phyloP scores from a whole-genome alignment of 1,140 invertebrate genomes.

The Drosophila mayri region DNA sequence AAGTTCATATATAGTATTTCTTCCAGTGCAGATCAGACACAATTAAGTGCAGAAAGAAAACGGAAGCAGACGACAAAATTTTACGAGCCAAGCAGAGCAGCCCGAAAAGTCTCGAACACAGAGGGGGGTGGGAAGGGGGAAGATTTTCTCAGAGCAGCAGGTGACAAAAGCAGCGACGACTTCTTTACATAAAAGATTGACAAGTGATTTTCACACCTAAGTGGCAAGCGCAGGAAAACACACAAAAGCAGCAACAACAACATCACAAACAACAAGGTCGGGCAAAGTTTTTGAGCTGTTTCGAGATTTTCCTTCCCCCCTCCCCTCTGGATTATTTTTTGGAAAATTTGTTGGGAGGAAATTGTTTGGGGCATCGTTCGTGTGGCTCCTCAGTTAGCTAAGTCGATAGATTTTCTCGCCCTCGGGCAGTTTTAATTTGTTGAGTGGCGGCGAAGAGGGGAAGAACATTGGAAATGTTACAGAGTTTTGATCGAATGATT shows the following conservation, averaged over 20 bases:
- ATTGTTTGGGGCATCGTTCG: slow-evolving; percentile 47
- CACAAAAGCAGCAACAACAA: slow-evolving; percentile 33
- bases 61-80: slow-evolving; percentile 79
- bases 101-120: slow-evolving; percentile 13
- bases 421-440: slow-evolving; percentile 45
- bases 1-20: not conserved
- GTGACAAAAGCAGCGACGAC: slow-evolving; percentile 53
- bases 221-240: slow-evolving; percentile 59
- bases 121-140: not conserved
- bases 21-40: slow-evolving; percentile 55
- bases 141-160: slow-evolving; percentile 32
- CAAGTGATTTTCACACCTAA: slow-evolving; percentile 81
- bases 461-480: slow-evolving; percentile 26
- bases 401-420: slow-evolving; percentile 47
- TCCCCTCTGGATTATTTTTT: slow-evolving; percentile 24
- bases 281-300: slow-evolving; percentile 48
- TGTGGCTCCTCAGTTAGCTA: slow-evolving; percentile 43
- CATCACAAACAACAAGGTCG: slow-evolving; percentile 15
- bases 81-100: slow-evolving; percentile 58
- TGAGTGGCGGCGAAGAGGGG: slow-evolving; percentile 16
- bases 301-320: slow-evolving; percentile 4
- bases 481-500: slow-evolving; percentile 34
- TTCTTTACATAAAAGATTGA: slow-evolving; percentile 83
- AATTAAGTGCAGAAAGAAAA: slow-evolving; percentile 77
- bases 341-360: slow-evolving; percentile 49